Base-by-base conservation (phyloP, 2,888 invertebrate genomes). In the Rhorus exstirpatorius region DNA sequence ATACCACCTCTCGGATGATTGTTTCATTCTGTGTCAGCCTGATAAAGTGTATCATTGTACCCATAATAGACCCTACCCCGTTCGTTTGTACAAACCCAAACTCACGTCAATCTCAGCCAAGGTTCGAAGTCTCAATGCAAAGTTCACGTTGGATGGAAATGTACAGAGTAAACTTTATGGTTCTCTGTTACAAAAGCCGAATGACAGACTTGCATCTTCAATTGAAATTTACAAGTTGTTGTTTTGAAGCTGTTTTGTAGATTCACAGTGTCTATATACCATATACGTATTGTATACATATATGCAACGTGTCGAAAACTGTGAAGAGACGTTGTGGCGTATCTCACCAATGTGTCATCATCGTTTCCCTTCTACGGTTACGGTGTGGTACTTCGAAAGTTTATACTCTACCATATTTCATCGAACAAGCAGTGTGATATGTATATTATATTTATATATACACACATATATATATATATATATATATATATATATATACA, bases 341-440 rank as follows among this genome's bases (percentile, higher is more conserved):
- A 53, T 63, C 55, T 51, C 74, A 12, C 53, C 53, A 55, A 81
- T 71, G 65, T 77, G 75, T 76, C 75, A 76, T 81, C 76, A 71
- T 60, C 65, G 76, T 76, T 81, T n/a, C n/a, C 31, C 53, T 67
- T 31, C 21, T 17, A 31, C 26, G 19, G 58, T 53, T 55, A 63
- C 44, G 63, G 44, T 51, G 53, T 70, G 26, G 51, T 55, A 71
- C 63, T 67, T 76, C 24, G 21, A 55, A 67, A 76, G 35, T 76
- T 70, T 67, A 55, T 35, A 38, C 46, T 44, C 75, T 46, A 14
- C 19, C 21, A 67, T 76, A 76, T 76, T 67, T 76, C 75, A 76
- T 44, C 51, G 58, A 31, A 58, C 17, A 58, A 76, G 26, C 10
- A 41, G 41, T 67, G 21, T 35, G 12, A 51, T 41, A 17, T 19